Percentiles rank a stretch among this genome's conserved stretches.
phyloP scores from a whole-genome alignment of 2,888 invertebrate species.

The Drosophila subsilvestris region DNA sequence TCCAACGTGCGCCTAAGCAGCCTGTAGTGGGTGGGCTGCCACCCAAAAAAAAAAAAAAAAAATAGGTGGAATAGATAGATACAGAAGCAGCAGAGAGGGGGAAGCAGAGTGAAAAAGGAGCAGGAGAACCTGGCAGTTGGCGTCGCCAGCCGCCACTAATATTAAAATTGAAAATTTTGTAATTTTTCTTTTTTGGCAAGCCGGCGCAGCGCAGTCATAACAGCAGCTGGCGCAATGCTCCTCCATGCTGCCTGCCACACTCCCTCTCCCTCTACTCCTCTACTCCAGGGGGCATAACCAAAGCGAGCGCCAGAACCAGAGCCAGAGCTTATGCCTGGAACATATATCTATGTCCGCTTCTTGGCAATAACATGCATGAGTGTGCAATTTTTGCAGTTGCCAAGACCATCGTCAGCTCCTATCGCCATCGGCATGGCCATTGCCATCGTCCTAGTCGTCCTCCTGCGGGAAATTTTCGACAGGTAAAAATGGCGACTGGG shows the following conservation, averaged over 20 bases:
- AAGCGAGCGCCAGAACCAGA: not conserved
- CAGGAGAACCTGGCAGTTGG: constrained; percentile 61
- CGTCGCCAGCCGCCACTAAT: constrained; percentile 74
- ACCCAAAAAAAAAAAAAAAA: no score
- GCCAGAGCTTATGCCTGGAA: constrained; percentile 16
- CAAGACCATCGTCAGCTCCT: constrained; percentile 56
- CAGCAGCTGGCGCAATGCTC: constrained; percentile 54
- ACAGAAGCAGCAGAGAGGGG: constrained; percentile 11
- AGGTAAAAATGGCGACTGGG: constrained; percentile 71
- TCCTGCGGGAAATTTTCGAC: constrained; percentile 80
- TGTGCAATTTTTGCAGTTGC: constrained; percentile 78
- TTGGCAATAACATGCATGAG: constrained; percentile 80
- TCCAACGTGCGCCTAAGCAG: constrained; percentile 76
- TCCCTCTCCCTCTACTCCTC: not conserved
- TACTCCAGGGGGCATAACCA: constrained; percentile 5
- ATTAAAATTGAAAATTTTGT: constrained; percentile 80
- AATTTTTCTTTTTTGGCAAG: constrained; percentile 78
- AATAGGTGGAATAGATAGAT: not conserved
- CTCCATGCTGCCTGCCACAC: constrained; percentile 8
- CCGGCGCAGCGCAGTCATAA: constrained; percentile 75
- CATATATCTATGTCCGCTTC: constrained; percentile 68
- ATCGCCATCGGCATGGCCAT: constrained; percentile 28
- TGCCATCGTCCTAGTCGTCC: constrained; percentile 13
- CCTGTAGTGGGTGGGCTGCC: constrained; percentile 28
- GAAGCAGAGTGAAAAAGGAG: not conserved